A percentile compares a stretch with the other conserved stretches of the same genome.
phyloP scores from a whole-genome alignment of 2,888 invertebrate genomes.

The Serrognathus titanus region DNA sequence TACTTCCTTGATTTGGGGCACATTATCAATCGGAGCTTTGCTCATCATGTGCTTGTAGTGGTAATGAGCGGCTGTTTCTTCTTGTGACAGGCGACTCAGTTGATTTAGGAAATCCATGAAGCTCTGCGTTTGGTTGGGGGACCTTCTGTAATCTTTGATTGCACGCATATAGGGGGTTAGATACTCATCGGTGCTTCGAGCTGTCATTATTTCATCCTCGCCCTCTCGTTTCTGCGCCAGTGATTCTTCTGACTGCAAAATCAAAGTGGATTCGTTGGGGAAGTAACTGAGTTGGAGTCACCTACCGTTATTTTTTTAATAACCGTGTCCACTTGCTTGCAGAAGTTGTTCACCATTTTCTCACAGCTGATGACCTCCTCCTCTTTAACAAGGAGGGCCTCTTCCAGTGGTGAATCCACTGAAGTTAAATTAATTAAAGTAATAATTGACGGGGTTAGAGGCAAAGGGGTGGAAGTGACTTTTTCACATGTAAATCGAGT shows the following conservation, averaged over 20 bases:
- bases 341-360: slow-evolving; percentile 13
- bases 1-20: slow-evolving; percentile 1
- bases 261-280: not conserved
- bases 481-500: no score
- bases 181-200: slow-evolving; percentile 23
- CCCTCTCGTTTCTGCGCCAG: not conserved
- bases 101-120: slow-evolving; percentile 32
- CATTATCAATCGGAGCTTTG: not conserved
- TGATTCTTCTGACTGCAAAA: not conserved
- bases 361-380: not conserved
- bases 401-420: no score
- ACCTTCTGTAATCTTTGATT: slow-evolving; percentile 25
- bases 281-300: not conserved
- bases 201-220: no score
- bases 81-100: slow-evolving; percentile 21
- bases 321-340: slow-evolving; percentile 22
- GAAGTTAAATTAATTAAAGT: no score
- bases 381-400: no score
- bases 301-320: slow-evolving; percentile 19
- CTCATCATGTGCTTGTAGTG: not conserved
- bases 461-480: no score
- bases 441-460: no score
- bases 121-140: slow-evolving; percentile 19
- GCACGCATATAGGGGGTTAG: slow-evolving; percentile 33
- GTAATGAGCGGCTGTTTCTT: not conserved